Percentiles rank a stretch among this genome's conserved stretches.
phyloP scores from a whole-genome alignment of 2,797 vertebrate species.

The Xyrichtys novacula region DNA sequence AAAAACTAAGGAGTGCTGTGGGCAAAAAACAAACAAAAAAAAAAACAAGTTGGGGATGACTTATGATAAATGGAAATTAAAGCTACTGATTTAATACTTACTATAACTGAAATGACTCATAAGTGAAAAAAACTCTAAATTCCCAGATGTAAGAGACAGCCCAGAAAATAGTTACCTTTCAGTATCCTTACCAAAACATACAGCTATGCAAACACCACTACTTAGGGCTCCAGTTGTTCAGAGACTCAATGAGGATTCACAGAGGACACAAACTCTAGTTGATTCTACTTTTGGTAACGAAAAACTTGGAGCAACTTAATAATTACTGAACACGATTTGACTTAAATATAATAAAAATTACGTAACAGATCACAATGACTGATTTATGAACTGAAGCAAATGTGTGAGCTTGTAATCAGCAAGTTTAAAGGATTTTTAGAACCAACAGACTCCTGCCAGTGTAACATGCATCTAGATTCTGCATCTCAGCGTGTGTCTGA shows the following conservation, averaged over 20 bases:
- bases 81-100: background rate
- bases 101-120: constrained; percentile 4
- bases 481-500: constrained; percentile 23
- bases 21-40: background rate
- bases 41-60: too few species aligned
- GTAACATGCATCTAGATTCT: constrained; percentile 24
- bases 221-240: background rate
- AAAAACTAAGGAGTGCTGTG: too few species aligned
- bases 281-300: background rate
- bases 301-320: background rate
- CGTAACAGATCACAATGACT: background rate
- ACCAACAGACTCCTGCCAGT: constrained; percentile 20
- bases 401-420: constrained; percentile 20
- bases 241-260: background rate
- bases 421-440: constrained; percentile 24
- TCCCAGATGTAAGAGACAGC: background rate
- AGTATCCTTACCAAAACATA: background rate
- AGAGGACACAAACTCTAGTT: background rate
- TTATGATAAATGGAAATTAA: background rate
- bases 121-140: background rate
- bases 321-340: background rate
- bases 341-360: constrained; percentile 13
- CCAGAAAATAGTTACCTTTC: background rate
- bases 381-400: constrained; percentile 10
- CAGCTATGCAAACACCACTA: background rate